Conservation (phyloP, 2,113 vertebrate genomes). For the Gavia stellata region DNA sequence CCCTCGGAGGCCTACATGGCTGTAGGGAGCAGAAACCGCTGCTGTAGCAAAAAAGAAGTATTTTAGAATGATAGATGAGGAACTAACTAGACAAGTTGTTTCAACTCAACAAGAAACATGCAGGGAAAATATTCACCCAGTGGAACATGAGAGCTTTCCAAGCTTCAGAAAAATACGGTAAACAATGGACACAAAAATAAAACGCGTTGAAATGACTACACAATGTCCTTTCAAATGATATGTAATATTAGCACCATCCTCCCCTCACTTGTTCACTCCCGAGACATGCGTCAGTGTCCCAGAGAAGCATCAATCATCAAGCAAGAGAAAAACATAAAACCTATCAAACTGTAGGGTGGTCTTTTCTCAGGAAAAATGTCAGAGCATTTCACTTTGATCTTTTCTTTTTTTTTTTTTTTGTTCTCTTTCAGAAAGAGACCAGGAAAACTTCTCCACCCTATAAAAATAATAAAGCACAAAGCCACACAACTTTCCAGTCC, state of each 20-base stretch:
- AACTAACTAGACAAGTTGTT: background rate
- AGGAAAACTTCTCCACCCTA: constrained; percentile 67
- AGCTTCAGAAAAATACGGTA: background rate
- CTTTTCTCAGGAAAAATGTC: constrained; percentile 55
- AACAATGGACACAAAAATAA: background rate
- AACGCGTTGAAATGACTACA: background rate
- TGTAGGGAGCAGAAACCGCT: background rate
- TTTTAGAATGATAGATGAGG: background rate
- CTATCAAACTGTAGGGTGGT: constrained; percentile 60
- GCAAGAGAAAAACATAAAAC: constrained; percentile 48
- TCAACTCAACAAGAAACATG: background rate
- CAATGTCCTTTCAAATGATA: background rate
- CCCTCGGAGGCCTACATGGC: background rate
- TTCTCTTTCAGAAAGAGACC: constrained; percentile 45
- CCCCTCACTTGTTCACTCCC: background rate
- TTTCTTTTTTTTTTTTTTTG: background rate
- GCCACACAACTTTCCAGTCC: constrained; percentile 50
- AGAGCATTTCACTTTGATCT: constrained; percentile 66
- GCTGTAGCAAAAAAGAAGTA: background rate
- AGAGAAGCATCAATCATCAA: constrained; percentile 34
- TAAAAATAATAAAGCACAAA: constrained; percentile 68
- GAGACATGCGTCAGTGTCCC: background rate
- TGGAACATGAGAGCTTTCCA: background rate
- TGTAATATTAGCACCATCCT: background rate
- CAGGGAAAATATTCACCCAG: background rate